Base-by-base conservation (phyloP, 2,113 vertebrate species). In the Ursus arctos region DNA sequence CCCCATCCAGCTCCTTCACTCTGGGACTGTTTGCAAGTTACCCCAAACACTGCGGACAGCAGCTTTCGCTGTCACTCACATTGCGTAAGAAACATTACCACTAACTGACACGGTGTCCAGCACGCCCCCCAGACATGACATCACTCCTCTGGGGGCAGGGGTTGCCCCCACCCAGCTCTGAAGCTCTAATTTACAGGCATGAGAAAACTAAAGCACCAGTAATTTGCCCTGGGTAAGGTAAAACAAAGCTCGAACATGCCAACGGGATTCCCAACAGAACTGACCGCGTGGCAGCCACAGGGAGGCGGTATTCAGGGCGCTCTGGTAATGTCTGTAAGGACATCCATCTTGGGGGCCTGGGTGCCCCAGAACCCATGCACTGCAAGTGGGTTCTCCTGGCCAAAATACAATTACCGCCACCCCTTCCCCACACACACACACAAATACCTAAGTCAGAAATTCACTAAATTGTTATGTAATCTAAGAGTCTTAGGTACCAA, bases 171-270 rank as follows among this genome's bases (percentile, higher is more conserved):
- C 1, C 2, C 19, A 7, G 43, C 55, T 71, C 69, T 47, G 65
- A 96, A 53, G 67, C 92, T 95, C 43, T 94, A 49, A 90, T 88
- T 95, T 93, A 88, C 8, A 93, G 28, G 77, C 33, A 51, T 22
- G n/a, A 80, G 71, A 71, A 91, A 88, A 88, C 33, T 63, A 85
- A 92, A 91, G 61, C 5, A 15, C 88, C 59, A 69, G 57, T 63
- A 57, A 74, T 51, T 88, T 88, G 40, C 33, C 72, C 57, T 21
- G 59, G 53, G 33, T 67, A 74, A 82, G 77, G 22, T 71, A 93
- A 31, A 94, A 96, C 47, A 71, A 53, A 77, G 93, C 79, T 89
- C 79, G 89, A 49, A 63, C n/a, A 40, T 90, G 81, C 71, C n/a
- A 28, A 49, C 7, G 91, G 14, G 9, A 28, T 13, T 89, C 53